Percentiles rank a stretch among this genome's conserved stretches.
Conservation (phyloP, 2,113 vertebrate species). For the Empidonax alnorum region DNA sequence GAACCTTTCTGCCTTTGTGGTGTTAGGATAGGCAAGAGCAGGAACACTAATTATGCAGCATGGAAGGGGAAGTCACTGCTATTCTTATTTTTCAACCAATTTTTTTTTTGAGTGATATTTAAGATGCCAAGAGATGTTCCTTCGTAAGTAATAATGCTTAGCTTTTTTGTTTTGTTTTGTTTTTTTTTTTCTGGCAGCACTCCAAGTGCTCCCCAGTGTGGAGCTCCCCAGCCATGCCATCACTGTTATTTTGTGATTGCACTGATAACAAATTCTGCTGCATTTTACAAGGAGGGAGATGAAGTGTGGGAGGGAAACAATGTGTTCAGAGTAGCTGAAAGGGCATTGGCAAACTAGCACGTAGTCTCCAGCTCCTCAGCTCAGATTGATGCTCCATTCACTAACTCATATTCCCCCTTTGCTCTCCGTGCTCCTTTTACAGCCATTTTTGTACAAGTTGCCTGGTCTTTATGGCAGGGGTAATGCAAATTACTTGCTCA, state of each 20-base stretch:
- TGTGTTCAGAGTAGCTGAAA: not conserved
- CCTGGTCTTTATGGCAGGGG: not conserved
- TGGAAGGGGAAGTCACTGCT: not conserved
- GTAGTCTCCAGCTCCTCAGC: not conserved
- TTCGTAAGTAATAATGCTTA: not conserved
- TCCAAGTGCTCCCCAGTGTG: not conserved
- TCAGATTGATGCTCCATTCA: not conserved
- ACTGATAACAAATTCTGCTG: not conserved
- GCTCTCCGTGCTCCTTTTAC: not conserved
- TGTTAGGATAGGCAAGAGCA: not conserved
- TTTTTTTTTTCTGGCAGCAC: not conserved
- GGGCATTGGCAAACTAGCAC: not conserved
- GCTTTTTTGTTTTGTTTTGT: not conserved
- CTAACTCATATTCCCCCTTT: not conserved
- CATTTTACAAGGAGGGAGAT: not conserved
- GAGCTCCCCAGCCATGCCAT: not conserved
- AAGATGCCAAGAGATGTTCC: not conserved
- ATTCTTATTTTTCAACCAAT: not conserved
- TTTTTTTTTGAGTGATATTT: not conserved
- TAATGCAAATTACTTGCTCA: not conserved
- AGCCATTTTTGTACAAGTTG: not conserved
- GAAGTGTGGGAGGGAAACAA: not conserved
- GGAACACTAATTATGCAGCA: not conserved
- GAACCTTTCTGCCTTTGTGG: rapidly evolving
- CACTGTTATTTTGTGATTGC: not conserved